Conservation (phyloP, 2,888 invertebrate genomes). For the Tetragnatha montana region DNA sequence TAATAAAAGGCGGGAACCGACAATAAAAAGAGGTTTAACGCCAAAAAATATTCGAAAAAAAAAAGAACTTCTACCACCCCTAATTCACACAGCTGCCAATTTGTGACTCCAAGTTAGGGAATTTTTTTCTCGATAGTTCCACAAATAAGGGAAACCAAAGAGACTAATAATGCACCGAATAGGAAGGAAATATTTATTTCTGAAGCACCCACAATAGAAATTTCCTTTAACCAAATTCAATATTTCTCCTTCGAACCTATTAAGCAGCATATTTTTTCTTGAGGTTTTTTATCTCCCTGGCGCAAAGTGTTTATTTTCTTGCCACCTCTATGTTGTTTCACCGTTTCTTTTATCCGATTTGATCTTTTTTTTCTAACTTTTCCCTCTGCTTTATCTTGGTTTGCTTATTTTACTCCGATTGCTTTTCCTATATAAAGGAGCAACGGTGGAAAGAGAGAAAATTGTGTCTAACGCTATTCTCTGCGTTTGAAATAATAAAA, state of each 20-base stretch:
- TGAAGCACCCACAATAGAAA: slow-evolving; percentile 38
- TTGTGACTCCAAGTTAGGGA: slow-evolving; percentile 39
- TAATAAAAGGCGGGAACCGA: slow-evolving; percentile 10
- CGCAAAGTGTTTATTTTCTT: slow-evolving; percentile 38
- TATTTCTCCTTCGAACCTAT: slow-evolving; percentile 42
- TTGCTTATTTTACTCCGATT: slow-evolving; percentile 32
- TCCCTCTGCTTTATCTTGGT: background rate
- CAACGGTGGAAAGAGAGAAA: slow-evolving; percentile 26
- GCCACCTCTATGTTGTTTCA: slow-evolving; percentile 39
- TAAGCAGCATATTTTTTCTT: slow-evolving; percentile 22
- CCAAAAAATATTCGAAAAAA: slow-evolving; percentile 1
- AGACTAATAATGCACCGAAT: slow-evolving; percentile 44
- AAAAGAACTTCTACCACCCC: slow-evolving; percentile 19
- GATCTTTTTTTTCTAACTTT: slow-evolving; percentile 6
- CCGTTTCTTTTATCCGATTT: slow-evolving; percentile 13
- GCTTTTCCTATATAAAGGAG: slow-evolving; percentile 11
- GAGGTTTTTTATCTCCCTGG: background rate
- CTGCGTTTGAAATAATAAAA: background rate
- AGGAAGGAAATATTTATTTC: slow-evolving; percentile 40
- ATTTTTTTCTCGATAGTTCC: slow-evolving; percentile 5
- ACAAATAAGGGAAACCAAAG: slow-evolving; percentile 6
- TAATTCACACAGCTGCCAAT: slow-evolving; percentile 56
- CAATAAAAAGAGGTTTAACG: slow-evolving; percentile 22
- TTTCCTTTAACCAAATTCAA: slow-evolving; percentile 61
- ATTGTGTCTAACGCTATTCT: slow-evolving; percentile 9